A percentile compares a stretch with the other conserved stretches of the same genome.
Evolutionary conservation across 2,888 invertebrate species (phyloP).

Genomic region (Drosophila ustulata): DNA sequence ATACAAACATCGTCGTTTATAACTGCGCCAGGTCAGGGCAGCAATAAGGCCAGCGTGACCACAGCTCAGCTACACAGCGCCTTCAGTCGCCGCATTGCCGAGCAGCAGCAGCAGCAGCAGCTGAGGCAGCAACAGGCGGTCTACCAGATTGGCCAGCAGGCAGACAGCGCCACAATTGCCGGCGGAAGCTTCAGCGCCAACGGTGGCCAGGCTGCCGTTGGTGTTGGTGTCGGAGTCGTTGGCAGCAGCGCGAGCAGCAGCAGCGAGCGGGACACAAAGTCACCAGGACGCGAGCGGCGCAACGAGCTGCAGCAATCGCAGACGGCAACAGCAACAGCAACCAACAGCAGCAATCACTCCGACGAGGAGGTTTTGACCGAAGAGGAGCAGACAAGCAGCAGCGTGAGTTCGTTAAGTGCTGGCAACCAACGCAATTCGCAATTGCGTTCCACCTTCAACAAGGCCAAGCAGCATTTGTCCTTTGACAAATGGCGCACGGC

Average conservation of each 20-base stretch:
- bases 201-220: slow-evolving; percentile 80
- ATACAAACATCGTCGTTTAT: slow-evolving; percentile 31
- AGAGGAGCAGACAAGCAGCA: slow-evolving; percentile 81
- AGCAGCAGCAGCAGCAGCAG: slow-evolving; percentile 55
- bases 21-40: slow-evolving; percentile 28
- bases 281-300: slow-evolving; percentile 83
- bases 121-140: slow-evolving; percentile 4
- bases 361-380: slow-evolving; percentile 88
- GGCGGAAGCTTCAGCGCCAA: slow-evolving; percentile 83
- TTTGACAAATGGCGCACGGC: slow-evolving; percentile 90
- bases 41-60: slow-evolving; percentile 76
- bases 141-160: slow-evolving; percentile 52
- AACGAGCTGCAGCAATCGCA: slow-evolving; percentile 11
- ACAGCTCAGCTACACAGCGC: slow-evolving; percentile 82
- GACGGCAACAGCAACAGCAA: slow-evolving; percentile 83
- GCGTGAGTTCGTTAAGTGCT: slow-evolving; percentile 81
- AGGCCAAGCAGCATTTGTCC: slow-evolving; percentile 91
- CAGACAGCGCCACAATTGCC: slow-evolving; percentile 79
- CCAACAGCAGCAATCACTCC: slow-evolving; percentile 84
- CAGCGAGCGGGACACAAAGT: slow-evolving; percentile 84
- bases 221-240: slow-evolving; percentile 57
- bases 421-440: slow-evolving; percentile 89
- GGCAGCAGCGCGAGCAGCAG: slow-evolving; percentile 84
- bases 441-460: slow-evolving; percentile 92
- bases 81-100: slow-evolving; percentile 72